Percentiles rank a stretch among this genome's conserved stretches.
These are phyloP conservation scores for Leptodactylus fallax DNA, from an alignment of 2,797 vertebrate genomes.

Conservation along the genomic window DNA sequence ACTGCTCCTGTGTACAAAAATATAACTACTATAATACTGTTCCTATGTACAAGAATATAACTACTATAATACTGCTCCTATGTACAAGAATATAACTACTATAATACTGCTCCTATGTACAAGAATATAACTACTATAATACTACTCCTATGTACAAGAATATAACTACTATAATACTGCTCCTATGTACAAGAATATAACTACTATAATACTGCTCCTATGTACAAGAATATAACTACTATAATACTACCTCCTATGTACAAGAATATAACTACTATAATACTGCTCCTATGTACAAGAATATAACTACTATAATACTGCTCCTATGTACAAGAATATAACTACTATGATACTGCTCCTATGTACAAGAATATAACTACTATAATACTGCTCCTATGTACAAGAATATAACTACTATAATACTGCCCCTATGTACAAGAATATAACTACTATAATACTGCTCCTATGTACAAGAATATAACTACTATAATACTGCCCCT, in stretches of 20 bases:
- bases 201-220: slow-evolving; percentile 4
- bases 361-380: neutral
- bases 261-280: slow-evolving; percentile 10
- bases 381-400: neutral
- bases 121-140: slow-evolving; percentile 12
- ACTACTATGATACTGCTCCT: slow-evolving; percentile 1
- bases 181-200: slow-evolving; percentile 4
- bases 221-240: slow-evolving; percentile 16
- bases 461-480: neutral
- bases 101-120: neutral
- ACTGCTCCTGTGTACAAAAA: neutral
- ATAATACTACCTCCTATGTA: neutral
- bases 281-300: slow-evolving; percentile 5
- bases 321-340: slow-evolving; percentile 14
- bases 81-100: neutral
- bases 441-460: slow-evolving; percentile 11
- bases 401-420: slow-evolving; percentile 14
- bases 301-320: slow-evolving; percentile 8
- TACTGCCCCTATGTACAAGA: neutral
- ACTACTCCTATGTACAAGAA: neutral
- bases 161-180: slow-evolving; percentile 15
- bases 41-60: neutral
- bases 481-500: slow-evolving; percentile 1
- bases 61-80: neutral
- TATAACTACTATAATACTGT: neutral